Evolutionary conservation across 2,113 vertebrate species (phyloP).

Genomic region (Coptodon rendalli): DNA sequence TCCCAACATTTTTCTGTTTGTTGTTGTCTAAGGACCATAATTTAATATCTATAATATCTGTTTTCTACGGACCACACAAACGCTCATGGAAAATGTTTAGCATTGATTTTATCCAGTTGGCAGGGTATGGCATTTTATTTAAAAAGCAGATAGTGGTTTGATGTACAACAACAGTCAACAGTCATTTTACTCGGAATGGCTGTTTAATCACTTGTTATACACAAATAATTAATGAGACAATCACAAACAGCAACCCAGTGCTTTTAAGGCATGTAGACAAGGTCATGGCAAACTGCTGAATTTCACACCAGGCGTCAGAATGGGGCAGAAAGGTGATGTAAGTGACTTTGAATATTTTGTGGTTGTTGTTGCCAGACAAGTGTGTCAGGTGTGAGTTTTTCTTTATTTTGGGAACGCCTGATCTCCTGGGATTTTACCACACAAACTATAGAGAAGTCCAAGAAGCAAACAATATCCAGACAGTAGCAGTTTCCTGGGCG

Average conservation of each 20-base stretch:
- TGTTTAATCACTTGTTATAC: neutral
- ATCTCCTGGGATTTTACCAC: neutral
- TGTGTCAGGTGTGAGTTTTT: fast-evolving
- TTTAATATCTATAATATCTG: neutral
- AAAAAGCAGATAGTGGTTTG: neutral
- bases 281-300: neutral
- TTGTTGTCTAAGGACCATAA: neutral
- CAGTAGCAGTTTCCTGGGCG: fast-evolving
- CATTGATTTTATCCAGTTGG: neutral
- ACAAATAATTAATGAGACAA: neutral
- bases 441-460: neutral
- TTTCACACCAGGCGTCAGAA: neutral
- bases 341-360: neutral
- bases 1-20: neutral
- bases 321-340: neutral
- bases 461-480: neutral
- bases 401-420: neutral
- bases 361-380: neutral
- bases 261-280: fast-evolving
- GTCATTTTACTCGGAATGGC: neutral
- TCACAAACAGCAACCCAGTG: neutral
- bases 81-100: neutral
- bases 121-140: neutral
- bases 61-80: neutral
- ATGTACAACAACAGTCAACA: neutral